phyloP scores from a whole-genome alignment of 2,888 invertebrate genomes.

The Lucinisca nassula region DNA sequence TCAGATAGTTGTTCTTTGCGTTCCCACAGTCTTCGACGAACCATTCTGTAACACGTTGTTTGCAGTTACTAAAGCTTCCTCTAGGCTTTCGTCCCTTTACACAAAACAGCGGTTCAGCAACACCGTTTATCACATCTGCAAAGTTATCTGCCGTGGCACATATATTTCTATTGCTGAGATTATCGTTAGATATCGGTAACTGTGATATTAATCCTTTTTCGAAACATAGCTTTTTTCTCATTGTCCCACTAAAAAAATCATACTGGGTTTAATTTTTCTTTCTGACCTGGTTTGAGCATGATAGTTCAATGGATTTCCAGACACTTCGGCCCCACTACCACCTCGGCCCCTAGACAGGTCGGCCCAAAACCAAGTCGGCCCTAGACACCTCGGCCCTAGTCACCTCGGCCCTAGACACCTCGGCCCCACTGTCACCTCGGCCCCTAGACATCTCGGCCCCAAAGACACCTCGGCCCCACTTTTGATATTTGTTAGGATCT shows the following conservation, averaged over 20 bases:
- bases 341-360: too few species aligned
- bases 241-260: neutral
- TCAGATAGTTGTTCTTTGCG: neutral
- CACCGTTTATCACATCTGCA: neutral
- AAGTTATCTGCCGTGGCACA: neutral
- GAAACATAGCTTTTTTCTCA: neutral
- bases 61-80: neutral
- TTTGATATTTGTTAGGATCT: too few species aligned
- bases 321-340: too few species aligned
- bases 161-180: neutral
- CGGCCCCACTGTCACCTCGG: too few species aligned
- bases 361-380: too few species aligned
- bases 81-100: neutral
- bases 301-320: neutral
- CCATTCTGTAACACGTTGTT: too few species aligned
- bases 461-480: too few species aligned
- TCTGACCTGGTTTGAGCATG: neutral
- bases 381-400: too few species aligned
- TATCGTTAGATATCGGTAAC: neutral
- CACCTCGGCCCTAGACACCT: too few species aligned
- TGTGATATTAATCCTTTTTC: neutral
- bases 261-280: neutral
- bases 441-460: too few species aligned
- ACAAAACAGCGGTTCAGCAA: neutral
- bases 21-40: neutral